Conservation (phyloP, 2,113 vertebrate genomes). For the Ailurus styani region DNA sequence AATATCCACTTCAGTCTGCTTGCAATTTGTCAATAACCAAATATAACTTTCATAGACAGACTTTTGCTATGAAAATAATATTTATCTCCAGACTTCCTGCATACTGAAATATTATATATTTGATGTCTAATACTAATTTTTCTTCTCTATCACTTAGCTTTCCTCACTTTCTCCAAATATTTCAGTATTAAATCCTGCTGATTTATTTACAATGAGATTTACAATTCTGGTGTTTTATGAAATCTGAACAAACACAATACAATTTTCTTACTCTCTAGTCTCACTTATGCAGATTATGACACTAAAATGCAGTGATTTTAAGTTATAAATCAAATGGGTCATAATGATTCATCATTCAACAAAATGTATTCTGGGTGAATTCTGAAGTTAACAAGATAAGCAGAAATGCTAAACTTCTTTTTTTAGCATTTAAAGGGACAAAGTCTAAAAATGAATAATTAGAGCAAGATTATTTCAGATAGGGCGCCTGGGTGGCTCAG, state of each 20-base stretch:
- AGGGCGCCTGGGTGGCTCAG: too few relatives aligned
- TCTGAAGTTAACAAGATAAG: neutral
- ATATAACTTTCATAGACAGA: neutral
- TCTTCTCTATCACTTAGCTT: neutral
- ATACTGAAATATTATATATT: neutral
- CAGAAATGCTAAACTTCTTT: neutral
- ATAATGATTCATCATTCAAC: neutral
- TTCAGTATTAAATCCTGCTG: neutral
- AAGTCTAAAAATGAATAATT: neutral
- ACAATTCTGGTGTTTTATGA: neutral
- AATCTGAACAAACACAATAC: neutral
- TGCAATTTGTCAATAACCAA: neutral
- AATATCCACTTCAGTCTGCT: neutral
- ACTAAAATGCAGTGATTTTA: neutral
- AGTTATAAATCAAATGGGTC: neutral
- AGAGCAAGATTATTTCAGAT: neutral
- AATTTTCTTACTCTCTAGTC: neutral
- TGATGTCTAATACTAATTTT: neutral
- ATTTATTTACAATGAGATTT: neutral
- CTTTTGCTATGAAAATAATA: neutral
- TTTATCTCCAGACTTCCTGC: neutral
- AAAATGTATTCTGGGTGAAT: neutral
- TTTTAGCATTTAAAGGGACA: neutral
- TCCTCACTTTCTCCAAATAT: neutral
- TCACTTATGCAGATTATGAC: neutral